A percentile compares a stretch with the other conserved stretches of the same genome.
phyloP scores from a whole-genome alignment of 2,797 vertebrate species.

The Leptodactylus fallax region DNA sequence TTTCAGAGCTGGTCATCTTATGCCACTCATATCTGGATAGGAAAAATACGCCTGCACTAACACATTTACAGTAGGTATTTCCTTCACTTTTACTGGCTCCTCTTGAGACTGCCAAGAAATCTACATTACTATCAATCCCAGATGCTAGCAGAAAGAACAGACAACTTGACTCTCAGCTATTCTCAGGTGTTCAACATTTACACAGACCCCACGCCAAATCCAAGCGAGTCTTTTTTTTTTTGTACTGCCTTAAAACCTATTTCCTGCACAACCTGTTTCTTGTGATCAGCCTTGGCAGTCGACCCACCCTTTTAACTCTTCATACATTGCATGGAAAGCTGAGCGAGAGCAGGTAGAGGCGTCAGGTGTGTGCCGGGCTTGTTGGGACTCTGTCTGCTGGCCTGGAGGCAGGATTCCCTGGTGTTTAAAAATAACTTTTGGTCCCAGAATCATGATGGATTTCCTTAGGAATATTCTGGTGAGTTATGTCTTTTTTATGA shows the following conservation, averaged over 20 bases:
- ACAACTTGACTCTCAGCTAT: neutral
- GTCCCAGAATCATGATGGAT: conserved; percentile 67
- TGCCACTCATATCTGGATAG: too few relatives aligned
- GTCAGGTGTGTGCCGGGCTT: conserved; percentile 41
- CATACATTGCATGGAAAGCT: conserved; percentile 31
- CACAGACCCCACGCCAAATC: conserved; percentile 6
- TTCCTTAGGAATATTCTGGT: conserved; percentile 72
- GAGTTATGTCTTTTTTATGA: conserved; percentile 63
- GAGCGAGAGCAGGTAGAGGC: conserved; percentile 43
- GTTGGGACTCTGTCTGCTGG: conserved; percentile 18
- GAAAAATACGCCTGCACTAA: neutral
- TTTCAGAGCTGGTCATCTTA: too few relatives aligned
- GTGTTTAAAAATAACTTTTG: neutral
- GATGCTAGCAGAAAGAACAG: neutral
- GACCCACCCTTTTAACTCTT: conserved; percentile 66
- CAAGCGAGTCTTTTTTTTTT: conserved; percentile 33
- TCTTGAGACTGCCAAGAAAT: conserved; percentile 24
- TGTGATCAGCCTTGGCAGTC: conserved; percentile 39
- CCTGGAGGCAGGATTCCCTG: conserved; percentile 56
- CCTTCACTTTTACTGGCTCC: neutral
- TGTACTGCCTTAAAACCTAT: neutral
- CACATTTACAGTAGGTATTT: conserved; percentile 15
- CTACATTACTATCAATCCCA: neutral
- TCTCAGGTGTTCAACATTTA: neutral
- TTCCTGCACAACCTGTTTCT: conserved; percentile 70